Evolutionary conservation across 2,113 vertebrate species (phyloP), one percentile per base, ranked within the genome.

Genomic region (Cepphus grylle): DNA sequence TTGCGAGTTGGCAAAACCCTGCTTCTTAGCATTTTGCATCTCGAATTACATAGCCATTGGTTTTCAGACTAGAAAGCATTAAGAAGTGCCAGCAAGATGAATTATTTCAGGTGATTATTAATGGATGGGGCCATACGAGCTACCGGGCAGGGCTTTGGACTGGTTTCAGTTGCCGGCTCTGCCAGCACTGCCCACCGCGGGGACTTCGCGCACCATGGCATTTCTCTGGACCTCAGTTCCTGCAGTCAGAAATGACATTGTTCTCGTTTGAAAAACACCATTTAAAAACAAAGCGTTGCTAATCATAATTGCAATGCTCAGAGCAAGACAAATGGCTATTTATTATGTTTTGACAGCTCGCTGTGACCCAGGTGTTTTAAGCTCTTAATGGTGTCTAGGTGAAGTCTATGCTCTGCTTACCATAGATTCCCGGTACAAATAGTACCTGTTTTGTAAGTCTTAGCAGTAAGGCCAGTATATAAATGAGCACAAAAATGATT

Each of bases 131-230:
- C 58, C 34, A 29, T 6, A 15, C 2, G 25, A 91, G 27, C 25
- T 42, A 5, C 12, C 17, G 6, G 26, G 4, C n/a, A 29, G n/a
- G 20, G 45, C 83, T 26, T 4, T 32, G 79, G 40, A 3, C 30
- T 80, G 55, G 20, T n/a, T 86, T 42, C 29, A 18, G 20, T 16
- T 36, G 47, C 53, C 12, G 17, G 23, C 58, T 73, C 42, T 34
- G 53, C n/a, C 69, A 49, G 38, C 18, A 0, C 43, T n/a, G 30
- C 23, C 61, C n/a, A 2, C n/a, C 13, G 40, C 2, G 0, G n/a
- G 38, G 25, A 29, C 53, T 40, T 40, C 8, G 15, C 5, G 6
- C 20, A 9, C 20, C 45, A 7, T 0, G 1, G 23, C 23, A 0
- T 59, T 61, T 36, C 65, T 61, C 73, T 25, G 18, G 14, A 38